Evolutionary conservation across 2,888 invertebrate species (phyloP).

Genomic region (Zeuzera pyrina): DNA sequence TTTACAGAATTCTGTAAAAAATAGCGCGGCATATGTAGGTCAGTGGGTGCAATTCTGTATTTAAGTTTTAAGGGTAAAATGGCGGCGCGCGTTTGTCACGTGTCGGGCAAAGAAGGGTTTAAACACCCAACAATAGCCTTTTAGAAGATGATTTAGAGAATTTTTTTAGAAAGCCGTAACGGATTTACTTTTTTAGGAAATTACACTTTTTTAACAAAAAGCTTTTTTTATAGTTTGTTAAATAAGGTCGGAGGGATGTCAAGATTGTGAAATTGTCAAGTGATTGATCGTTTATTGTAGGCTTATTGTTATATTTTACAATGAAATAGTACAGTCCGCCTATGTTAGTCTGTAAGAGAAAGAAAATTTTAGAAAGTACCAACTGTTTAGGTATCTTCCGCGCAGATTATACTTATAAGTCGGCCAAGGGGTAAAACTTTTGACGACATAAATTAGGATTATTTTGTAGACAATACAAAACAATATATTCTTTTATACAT

Average conservation of each 20-base stretch:
- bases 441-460: too few relatives aligned
- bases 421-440: too few relatives aligned
- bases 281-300: conserved; percentile 53
- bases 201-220: conserved; percentile 31
- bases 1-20: conserved; percentile 56
- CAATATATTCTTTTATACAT: too few relatives aligned
- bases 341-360: too few relatives aligned
- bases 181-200: conserved; percentile 41
- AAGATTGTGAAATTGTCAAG: conserved; percentile 29
- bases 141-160: conserved; percentile 64
- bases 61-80: conserved; percentile 41
- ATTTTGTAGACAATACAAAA: too few relatives aligned
- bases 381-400: too few relatives aligned
- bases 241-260: conserved; percentile 14
- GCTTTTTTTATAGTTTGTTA: conserved; percentile 17
- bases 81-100: conserved; percentile 60
- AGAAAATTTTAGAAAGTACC: too few relatives aligned
- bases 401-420: too few relatives aligned
- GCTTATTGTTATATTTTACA: too few relatives aligned
- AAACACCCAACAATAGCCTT: conserved; percentile 53
- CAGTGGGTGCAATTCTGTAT: conserved; percentile 54
- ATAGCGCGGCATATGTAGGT: conserved; percentile 54
- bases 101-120: conserved; percentile 60
- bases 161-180: conserved; percentile 41
- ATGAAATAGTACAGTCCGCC: too few relatives aligned